Base-by-base conservation (phyloP, 2,888 invertebrate species). In the Salticus scenicus region DNA sequence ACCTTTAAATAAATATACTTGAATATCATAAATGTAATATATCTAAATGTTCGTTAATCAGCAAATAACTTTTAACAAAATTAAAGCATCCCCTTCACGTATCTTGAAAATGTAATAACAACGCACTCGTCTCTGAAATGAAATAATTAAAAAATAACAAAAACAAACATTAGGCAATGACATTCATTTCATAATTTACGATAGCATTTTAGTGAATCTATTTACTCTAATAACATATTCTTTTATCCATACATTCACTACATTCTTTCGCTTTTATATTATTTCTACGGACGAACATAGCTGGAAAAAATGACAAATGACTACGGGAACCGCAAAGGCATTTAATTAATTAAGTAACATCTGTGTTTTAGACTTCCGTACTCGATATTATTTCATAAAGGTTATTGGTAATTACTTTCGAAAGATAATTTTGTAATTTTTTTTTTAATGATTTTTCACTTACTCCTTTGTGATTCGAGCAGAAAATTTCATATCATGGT, bases 161-260 rank as follows among this genome's bases (percentile, higher is more conserved):
- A n/a, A n/a, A n/a, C n/a, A n/a, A n/a, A n/a, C n/a, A n/a, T n/a
- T n/a, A n/a, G n/a, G n/a, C n/a, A n/a, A n/a, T n/a, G n/a, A n/a
- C n/a, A 57, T 57, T 57, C 17, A 57, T 57, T 24, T 24, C 24
- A 17, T 24, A 24, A 57, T 24, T 24, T 57, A 24, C 24, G 57
- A 57, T 57, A 1, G 5, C 57, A 7, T 5, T 57, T 57, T 24
- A 5, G 20, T 2, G 4, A 4, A 4, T 24, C 24, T 24, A 57
- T 20, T 4, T 57, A 57, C 12, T 12, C 20, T 5, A 7, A 24
- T 57, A 57, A 57, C 20, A 57, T 24, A 57, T n/a, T 5, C 57
- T 57, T 57, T 57, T 57, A 57, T 57, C 57, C 37, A 37, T 24
- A 57, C n/a, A n/a, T n/a, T n/a, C n/a, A n/a, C n/a, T n/a, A 57